A percentile compares a stretch with the other conserved stretches of the same genome.
Evolutionary conservation across 2,888 invertebrate species (phyloP).

Genomic region (Quadriops clusia): DNA sequence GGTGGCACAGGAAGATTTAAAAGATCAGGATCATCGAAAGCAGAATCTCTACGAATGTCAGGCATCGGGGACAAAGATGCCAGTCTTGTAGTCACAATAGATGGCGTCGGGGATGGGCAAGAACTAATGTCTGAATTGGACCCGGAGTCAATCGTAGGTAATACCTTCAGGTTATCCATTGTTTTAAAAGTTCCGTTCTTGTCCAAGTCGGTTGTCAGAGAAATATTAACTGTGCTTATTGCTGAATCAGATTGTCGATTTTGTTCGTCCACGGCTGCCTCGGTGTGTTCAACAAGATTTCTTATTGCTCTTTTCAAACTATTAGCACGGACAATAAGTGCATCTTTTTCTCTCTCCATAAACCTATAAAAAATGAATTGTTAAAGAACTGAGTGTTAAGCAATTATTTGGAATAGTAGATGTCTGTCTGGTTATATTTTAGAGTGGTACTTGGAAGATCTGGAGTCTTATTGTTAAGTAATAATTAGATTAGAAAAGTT

Average conservation of each 20-base stretch:
- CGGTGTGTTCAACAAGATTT: slow-evolving; percentile 69
- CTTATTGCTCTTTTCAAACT: slow-evolving; percentile 74
- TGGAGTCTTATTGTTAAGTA: too few relatives aligned
- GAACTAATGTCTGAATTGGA: slow-evolving; percentile 37
- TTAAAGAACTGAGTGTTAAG: too few relatives aligned
- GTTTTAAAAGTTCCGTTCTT: slow-evolving; percentile 21
- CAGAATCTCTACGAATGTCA: slow-evolving; percentile 49
- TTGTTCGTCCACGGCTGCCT: slow-evolving; percentile 54
- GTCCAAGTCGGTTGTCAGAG: slow-evolving; percentile 28
- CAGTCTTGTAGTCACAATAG: slow-evolving; percentile 36
- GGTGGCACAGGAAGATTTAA: slow-evolving; percentile 61
- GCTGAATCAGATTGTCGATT: slow-evolving; percentile 26
- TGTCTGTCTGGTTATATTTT: too few relatives aligned
- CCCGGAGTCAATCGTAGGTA: slow-evolving; percentile 36
- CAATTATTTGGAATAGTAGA: too few relatives aligned
- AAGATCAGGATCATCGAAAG: slow-evolving; percentile 41
- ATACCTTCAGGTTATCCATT: slow-evolving; percentile 34
- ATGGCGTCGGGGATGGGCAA: slow-evolving; percentile 35
- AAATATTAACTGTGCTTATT: slow-evolving; percentile 31
- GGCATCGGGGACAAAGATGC: slow-evolving; percentile 56
- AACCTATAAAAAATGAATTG: slow-evolving; percentile 35
- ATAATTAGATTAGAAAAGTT: too few relatives aligned
- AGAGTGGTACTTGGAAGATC: too few relatives aligned
- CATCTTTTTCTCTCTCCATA: slow-evolving; percentile 43
- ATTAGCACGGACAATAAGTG: slow-evolving; percentile 55